Evolutionary conservation across 1,140 invertebrate genomes (phyloP).

Genomic region (Drosophila prosaltans): DNA sequence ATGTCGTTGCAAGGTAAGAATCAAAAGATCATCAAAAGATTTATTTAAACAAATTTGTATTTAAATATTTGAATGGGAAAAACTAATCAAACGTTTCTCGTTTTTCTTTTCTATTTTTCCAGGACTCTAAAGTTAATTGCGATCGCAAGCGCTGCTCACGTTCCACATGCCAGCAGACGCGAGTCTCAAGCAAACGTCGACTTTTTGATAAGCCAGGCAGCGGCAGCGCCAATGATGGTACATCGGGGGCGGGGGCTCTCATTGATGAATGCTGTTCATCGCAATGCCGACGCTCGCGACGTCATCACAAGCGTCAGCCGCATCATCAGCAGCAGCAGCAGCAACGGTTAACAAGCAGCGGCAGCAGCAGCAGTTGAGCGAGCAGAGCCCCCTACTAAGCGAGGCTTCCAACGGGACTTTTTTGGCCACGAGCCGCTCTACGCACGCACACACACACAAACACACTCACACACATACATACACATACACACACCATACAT

Average conservation of each 20-base stretch:
- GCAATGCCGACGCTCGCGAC: conserved; percentile 84
- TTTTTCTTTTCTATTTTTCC: conserved; percentile 72
- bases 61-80: background rate
- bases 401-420: conserved; percentile 19
- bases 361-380: conserved; percentile 41
- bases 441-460: conserved; percentile 10
- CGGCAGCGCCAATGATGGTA: conserved; percentile 43
- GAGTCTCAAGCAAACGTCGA: conserved; percentile 78
- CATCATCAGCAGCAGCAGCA: conserved; percentile 56
- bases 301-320: conserved; percentile 83
- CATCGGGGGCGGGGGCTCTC: conserved; percentile 45
- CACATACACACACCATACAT: conserved; percentile 14
- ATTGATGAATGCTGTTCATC: conserved; percentile 85
- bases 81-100: background rate
- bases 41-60: too few species aligned
- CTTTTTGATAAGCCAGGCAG: conserved; percentile 70
- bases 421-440: conserved; percentile 20
- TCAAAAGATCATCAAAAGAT: background rate
- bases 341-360: conserved; percentile 27
- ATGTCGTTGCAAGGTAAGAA: conserved; percentile 92
- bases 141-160: conserved; percentile 90
- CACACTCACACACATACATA: conserved; percentile 20
- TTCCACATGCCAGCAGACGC: conserved; percentile 86
- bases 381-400: conserved; percentile 3
- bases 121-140: conserved; percentile 92